A percentile compares a stretch with the other conserved stretches of the same genome.
These are phyloP conservation scores for Hiodon alosoides DNA, from an alignment of 2,113 vertebrate genomes.

Conservation along the genomic window DNA sequence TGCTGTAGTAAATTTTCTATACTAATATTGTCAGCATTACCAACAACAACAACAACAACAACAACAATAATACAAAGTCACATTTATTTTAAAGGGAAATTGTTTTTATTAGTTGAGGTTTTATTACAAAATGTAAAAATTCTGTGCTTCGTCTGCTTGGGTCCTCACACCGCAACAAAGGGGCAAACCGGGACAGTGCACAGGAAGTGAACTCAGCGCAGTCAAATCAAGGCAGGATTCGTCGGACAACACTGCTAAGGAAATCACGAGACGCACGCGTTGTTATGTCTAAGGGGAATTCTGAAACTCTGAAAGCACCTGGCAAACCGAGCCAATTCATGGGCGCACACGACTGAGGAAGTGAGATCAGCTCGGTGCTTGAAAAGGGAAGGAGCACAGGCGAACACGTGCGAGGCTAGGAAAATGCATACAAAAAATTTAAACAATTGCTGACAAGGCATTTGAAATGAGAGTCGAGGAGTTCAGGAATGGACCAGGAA, in stretches of 20 bases:
- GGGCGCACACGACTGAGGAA: too few relatives aligned
- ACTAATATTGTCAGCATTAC: not conserved
- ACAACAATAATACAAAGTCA: not conserved
- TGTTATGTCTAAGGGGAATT: too few relatives aligned
- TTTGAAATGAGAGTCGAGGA: too few relatives aligned
- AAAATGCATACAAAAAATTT: too few relatives aligned
- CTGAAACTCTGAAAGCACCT: too few relatives aligned
- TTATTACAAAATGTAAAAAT: constrained; percentile 58
- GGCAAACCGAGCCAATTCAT: too few relatives aligned
- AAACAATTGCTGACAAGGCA: too few relatives aligned
- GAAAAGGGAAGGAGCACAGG: too few relatives aligned
- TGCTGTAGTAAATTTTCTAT: not conserved
- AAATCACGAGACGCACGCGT: not conserved
- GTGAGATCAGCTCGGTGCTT: too few relatives aligned
- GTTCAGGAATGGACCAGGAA: not conserved
- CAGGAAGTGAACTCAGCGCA: not conserved
- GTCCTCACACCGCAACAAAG: not conserved
- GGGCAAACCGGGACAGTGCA: not conserved
- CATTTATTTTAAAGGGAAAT: not conserved
- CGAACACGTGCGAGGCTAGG: too few relatives aligned
- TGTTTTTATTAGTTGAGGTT: constrained; percentile 22
- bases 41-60: not conserved
- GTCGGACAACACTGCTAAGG: not conserved
- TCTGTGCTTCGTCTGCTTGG: not conserved
- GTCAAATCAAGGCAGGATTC: not conserved